Base-by-base conservation (phyloP, 2,888 invertebrate genomes). In the Dioctria rufipes region DNA sequence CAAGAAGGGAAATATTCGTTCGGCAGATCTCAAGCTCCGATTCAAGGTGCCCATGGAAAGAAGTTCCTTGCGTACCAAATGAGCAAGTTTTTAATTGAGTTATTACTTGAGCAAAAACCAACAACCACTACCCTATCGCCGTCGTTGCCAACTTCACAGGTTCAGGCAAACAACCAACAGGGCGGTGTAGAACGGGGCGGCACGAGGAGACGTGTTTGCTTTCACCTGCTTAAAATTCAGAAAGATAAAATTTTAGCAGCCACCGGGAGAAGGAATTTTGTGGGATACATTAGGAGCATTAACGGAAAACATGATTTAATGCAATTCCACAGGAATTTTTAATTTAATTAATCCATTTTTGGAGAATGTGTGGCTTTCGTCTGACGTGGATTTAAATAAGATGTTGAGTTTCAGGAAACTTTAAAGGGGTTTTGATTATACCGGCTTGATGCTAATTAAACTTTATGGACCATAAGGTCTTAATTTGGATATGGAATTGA, bases 21-120 rank as follows among this genome's bases (percentile, higher is more conserved):
- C 54, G 37, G 51, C 54, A 51, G 42, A 54, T 66, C 66, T 54
- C 54, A 6, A 13, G n/a, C 65, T 42, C 65, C n/a, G 13, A n/a
- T 51, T 13, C 46, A 63, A 63, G 77, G 51, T 63, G 39, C 78
- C 65, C 39, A 37, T 25, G 40, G 37, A 75, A 77, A 77, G 77
- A 63, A 77, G 63, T 46, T 63, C 46, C 39, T 63, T 75, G 77
- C 51, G 40, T 54, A 66, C 66, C 78, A 78, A 78, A 78, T 78
- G 78, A 78, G 66, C 78, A 78, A 78, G 78, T 78, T 78, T 78
- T 78, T 78, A 78, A 78, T 78, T 78, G 78, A 78, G 78, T 78
- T 78, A 78, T 78, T 78, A 78, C 78, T 78, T 78, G 78, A 66
- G 78, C 66, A 78, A 78, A 78, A 78, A 78, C 78, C 78, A 78